Conservation (phyloP, 1,140 invertebrate species). For the Drosophila azteca region DNA sequence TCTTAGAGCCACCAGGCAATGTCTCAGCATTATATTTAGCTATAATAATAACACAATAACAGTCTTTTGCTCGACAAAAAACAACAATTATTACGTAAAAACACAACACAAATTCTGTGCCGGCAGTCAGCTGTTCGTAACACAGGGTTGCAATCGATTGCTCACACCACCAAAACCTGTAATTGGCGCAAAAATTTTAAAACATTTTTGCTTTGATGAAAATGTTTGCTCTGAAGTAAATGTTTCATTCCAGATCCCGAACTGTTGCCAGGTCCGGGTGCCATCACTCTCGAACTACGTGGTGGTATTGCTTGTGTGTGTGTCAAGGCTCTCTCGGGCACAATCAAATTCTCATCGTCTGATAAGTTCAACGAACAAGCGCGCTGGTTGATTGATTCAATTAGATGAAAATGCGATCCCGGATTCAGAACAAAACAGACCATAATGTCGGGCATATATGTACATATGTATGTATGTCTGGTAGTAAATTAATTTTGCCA, state of each 20-base stretch:
- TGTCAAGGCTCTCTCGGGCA: conserved; percentile 52
- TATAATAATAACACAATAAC: not conserved
- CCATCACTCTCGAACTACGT: conserved; percentile 47
- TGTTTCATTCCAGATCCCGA: conserved; percentile 9
- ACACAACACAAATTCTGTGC: conserved; percentile 9
- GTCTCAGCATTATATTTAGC: conserved; percentile 39
- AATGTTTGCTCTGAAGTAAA: conserved; percentile 15
- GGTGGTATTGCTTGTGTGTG: conserved; percentile 28
- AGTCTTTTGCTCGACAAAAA: not conserved
- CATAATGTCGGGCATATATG: not conserved
- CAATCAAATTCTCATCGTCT: conserved; percentile 57
- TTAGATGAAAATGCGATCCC: conserved; percentile 72
- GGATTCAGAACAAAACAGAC: conserved; percentile 49
- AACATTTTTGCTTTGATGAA: conserved; percentile 9
- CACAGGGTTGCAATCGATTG: conserved; percentile 35
- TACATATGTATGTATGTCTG: no score
- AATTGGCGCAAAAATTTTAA: conserved; percentile 7
- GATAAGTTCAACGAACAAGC: conserved; percentile 61
- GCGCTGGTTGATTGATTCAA: conserved; percentile 68
- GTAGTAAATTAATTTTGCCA: no score
- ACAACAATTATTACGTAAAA: conserved; percentile 63
- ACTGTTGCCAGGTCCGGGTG: conserved; percentile 50
- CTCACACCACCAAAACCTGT: not conserved
- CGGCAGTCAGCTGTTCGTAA: conserved; percentile 49
- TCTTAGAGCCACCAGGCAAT: conserved; percentile 18